A percentile compares a stretch with the other conserved stretches of the same genome.
Conservation (phyloP, 2,113 vertebrate species). For the Xiphophorus couchianus region DNA sequence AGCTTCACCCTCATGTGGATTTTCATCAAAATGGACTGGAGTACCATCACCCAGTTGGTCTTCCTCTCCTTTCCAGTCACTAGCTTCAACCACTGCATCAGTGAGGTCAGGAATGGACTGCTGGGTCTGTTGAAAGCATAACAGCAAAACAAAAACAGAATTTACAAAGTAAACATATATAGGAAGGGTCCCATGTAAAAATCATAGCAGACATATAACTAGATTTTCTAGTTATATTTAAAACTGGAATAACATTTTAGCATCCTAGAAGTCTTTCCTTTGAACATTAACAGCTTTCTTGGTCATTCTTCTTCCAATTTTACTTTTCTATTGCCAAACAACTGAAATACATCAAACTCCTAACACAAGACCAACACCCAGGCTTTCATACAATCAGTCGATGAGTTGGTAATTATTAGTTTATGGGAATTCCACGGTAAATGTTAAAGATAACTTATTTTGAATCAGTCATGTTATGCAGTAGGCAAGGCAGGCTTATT, state of each 20-base stretch:
- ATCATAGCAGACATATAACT: background rate
- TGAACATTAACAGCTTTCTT: background rate
- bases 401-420: no score
- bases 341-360: background rate
- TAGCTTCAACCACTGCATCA: background rate
- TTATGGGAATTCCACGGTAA: no score
- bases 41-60: constrained; percentile 18
- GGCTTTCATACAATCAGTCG: background rate
- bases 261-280: background rate
- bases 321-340: no score
- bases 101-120: background rate
- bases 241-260: no score
- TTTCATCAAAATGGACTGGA: constrained; percentile 23
- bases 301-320: background rate
- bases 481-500: no score
- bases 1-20: background rate
- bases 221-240: background rate
- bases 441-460: no score
- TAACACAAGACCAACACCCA: background rate
- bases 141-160: background rate
- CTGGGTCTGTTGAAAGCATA: constrained; percentile 3
- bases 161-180: background rate
- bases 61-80: constrained; percentile 21
- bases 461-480: no score
- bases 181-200: background rate